Percentiles rank a stretch among this genome's conserved stretches.
phyloP scores from a whole-genome alignment of 2,888 invertebrate genomes.

The Folsomia candida region DNA sequence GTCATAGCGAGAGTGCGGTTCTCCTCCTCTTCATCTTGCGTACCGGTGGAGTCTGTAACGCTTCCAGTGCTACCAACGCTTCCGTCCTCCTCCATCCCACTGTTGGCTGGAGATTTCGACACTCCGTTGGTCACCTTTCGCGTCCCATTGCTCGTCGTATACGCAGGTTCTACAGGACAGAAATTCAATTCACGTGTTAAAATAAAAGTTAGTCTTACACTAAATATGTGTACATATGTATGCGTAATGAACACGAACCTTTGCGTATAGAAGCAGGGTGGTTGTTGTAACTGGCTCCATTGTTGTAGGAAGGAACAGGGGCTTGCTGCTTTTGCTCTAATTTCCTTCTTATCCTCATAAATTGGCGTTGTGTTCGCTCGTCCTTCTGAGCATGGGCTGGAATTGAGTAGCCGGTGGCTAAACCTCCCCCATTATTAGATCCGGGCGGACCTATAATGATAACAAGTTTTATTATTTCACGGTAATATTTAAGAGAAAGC shows the following conservation, averaged over 20 bases:
- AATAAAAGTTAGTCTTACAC: background rate
- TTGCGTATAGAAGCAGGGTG: slow-evolving; percentile 58
- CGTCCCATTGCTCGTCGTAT: slow-evolving; percentile 47
- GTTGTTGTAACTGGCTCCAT: slow-evolving; percentile 23
- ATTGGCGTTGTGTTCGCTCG: slow-evolving; percentile 74
- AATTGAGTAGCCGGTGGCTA: slow-evolving; percentile 37
- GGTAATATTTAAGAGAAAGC: background rate
- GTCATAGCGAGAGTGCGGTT: slow-evolving; percentile 62
- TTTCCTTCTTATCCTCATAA: slow-evolving; percentile 73
- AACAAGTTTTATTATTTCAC: background rate
- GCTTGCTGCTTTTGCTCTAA: slow-evolving; percentile 65
- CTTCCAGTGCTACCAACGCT: slow-evolving; percentile 70
- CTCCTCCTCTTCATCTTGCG: slow-evolving; percentile 69
- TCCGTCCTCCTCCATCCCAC: slow-evolving; percentile 54
- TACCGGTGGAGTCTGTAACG: slow-evolving; percentile 48
- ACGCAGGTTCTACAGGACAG: slow-evolving; percentile 29
- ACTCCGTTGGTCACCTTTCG: slow-evolving; percentile 53
- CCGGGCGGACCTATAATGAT: slow-evolving; percentile 32
- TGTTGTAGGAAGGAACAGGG: slow-evolving; percentile 22
- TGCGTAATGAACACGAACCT: slow-evolving; percentile 53
- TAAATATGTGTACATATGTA: background rate
- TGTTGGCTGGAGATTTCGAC: slow-evolving; percentile 45
- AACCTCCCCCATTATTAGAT: slow-evolving; percentile 6
- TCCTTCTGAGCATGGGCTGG: slow-evolving; percentile 62
- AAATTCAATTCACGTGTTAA: background rate